Evolutionary conservation across 2,113 vertebrate species (phyloP), one percentile per base, ranked within the genome.

Genomic region (Myxocyprinus asiaticus): DNA sequence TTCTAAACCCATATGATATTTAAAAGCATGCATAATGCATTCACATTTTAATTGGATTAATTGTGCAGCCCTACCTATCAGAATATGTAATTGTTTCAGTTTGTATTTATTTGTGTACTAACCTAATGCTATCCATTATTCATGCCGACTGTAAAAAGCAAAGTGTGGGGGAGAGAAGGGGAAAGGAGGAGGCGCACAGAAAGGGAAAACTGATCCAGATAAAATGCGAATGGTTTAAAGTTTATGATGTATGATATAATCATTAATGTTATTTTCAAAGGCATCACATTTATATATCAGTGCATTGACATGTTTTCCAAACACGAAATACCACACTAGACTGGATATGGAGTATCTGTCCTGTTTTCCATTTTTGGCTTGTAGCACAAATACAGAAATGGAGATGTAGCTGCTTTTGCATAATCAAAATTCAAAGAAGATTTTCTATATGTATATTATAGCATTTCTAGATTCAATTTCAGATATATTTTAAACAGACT

Each of bases 211-310:
- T n/a, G 7, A 69, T 55, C 11, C 22, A 69, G 67, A 33, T 53
- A 7, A 69, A 53, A 33, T 11, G 51, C 10, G 12, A 42, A 69
- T 42, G 67, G 48, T 53, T 69, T 69, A 8, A 50, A 50, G 47
- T 67, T 50, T 48, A 48, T 48, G 44, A 67, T 7, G 4, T 56
- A n/a, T n/a, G 50, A 68, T 7, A 7, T 53, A 69, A 69, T 70
- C 51, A 43, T 50, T 67, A 12, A 56, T 70, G 51, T n/a, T 15
- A 44, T 44, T 44, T 70, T 56, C 67, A 55, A 9, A 53, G 10
- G n/a, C n/a, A 22, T 17, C 65, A 67, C 50, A 67, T 22, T 51
- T 51, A 22, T 67, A 7, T 69, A 69, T 56, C 12, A n/a, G 53
- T 56, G 11, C 12, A 56, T 14, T 56, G 53, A 56, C 12, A 12